Base-by-base conservation (phyloP, 2,797 vertebrate species). In the Alca torda region DNA sequence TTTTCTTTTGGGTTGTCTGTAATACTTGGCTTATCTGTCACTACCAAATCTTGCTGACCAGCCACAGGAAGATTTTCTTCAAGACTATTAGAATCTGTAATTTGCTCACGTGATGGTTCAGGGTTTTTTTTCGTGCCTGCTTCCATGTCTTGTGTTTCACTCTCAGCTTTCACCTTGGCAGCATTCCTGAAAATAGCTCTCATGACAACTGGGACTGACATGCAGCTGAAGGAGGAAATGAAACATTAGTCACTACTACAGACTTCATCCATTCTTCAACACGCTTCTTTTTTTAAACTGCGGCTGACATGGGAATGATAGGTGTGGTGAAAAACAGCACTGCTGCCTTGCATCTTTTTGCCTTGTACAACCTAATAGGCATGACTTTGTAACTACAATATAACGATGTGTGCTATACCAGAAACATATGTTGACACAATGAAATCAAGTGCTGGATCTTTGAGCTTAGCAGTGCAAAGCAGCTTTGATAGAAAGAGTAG, bases 201-300 rank as follows among this genome's bases (percentile, higher is more conserved):
- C 98, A 99, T 97, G 69, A 98, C 98, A 87, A 98, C 91, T 31
- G 99, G 99, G n/a, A 99, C 81, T 57, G 99, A 99, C 98, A 98
- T 97, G 87, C 97, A 99, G 41, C 99, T 99, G 79, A 72, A 78
- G 74, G 48, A 82, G 39, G 79, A 96, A 94, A 63, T 43, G 3
- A 87, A 83, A 69, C 16, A 15, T 79, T 51, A 83, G 45, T 84
- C 51, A 51, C 23, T 85, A 21, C 50, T 68, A 24, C 5, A 50
- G 61, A 39, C 35, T 80, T 57, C 4, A 72, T 45, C 30, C 18
- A 7, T 79, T 86, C 33, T 70, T 91, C 60, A 61, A 2, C 3
- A 0, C n/a, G 51, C 21, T 51, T 10, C 6, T 45, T 28, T 16
- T 90, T 81, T 37, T 18, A 63, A 81, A 19, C 19, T 25, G 7